Evolutionary conservation across 2,888 invertebrate species (phyloP).

Genomic region (Campopleginae sp.): DNA sequence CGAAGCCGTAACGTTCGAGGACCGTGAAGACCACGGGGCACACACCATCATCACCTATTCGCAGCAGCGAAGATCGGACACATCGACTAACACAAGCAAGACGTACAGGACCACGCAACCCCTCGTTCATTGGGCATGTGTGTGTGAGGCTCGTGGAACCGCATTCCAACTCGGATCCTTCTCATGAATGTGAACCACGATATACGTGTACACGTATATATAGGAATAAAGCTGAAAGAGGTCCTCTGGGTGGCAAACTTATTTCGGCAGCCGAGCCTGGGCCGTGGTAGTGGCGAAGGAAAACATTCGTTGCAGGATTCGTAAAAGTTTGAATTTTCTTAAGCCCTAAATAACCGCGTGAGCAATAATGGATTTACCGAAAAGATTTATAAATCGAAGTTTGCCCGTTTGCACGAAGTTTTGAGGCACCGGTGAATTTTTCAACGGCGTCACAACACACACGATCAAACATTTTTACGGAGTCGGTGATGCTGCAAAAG

Average conservation of each 20-base stretch:
- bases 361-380: background rate
- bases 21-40: constrained; percentile 36
- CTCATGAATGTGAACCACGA: constrained; percentile 63
- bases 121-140: constrained; percentile 60
- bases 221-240: constrained; percentile 60
- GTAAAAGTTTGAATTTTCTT: background rate
- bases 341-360: background rate
- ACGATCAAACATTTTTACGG: background rate
- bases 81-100: constrained; percentile 39
- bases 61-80: constrained; percentile 53
- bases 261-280: constrained; percentile 45
- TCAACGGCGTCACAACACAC: constrained; percentile 12
- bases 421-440: background rate
- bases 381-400: background rate
- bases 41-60: constrained; percentile 55
- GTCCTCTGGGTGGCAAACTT: constrained; percentile 54
- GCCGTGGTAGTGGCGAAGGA: constrained; percentile 46
- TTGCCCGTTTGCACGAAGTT: background rate
- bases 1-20: constrained; percentile 12
- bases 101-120: constrained; percentile 70
- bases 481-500: background rate
- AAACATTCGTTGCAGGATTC: constrained; percentile 10
- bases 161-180: constrained; percentile 79
- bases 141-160: constrained; percentile 77
- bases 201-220: constrained; percentile 18